Evolutionary conservation across 1,140 invertebrate genomes (phyloP).

Genomic region (Dysdera silvatica): DNA sequence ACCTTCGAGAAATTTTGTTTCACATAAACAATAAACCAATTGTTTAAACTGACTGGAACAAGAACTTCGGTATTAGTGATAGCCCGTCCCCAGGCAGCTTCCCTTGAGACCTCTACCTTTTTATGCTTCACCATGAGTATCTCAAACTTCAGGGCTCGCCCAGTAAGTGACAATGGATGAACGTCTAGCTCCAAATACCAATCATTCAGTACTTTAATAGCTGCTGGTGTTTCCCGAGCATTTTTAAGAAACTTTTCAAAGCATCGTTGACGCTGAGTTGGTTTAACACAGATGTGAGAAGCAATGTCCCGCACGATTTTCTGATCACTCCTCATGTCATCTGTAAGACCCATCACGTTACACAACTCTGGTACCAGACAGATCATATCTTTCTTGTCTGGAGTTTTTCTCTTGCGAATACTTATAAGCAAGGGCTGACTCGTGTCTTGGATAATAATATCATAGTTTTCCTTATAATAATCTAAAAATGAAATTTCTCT

Average conservation of each 20-base stretch:
- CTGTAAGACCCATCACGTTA: conserved; percentile 63
- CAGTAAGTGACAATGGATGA: conserved; percentile 46
- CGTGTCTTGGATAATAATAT: conserved; percentile 61
- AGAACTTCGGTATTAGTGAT: conserved; percentile 1
- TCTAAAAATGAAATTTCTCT: conserved; percentile 59
- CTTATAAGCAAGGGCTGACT: conserved; percentile 73
- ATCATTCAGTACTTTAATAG: conserved; percentile 57
- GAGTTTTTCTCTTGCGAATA: conserved; percentile 33
- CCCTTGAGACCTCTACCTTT: not conserved
- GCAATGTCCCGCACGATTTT: conserved; percentile 74
- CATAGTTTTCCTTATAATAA: conserved; percentile 58
- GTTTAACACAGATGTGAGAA: conserved; percentile 64
- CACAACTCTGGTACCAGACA: conserved; percentile 75
- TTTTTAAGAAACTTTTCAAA: conserved; percentile 62
- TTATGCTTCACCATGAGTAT: not conserved
- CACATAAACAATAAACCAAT: conserved; percentile 62
- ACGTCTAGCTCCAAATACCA: conserved; percentile 72
- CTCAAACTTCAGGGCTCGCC: conserved; percentile 5
- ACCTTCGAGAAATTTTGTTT: conserved; percentile 53
- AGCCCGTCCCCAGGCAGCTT: conserved; percentile 25
- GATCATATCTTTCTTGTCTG: conserved; percentile 47
- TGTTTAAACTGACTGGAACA: conserved; percentile 41
- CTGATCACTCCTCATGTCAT: conserved; percentile 51
- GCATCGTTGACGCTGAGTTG: conserved; percentile 58
- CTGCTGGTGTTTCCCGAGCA: conserved; percentile 53